Evolutionary conservation across 2,113 vertebrate species (phyloP).

Genomic region (Neotoma lepida): DNA sequence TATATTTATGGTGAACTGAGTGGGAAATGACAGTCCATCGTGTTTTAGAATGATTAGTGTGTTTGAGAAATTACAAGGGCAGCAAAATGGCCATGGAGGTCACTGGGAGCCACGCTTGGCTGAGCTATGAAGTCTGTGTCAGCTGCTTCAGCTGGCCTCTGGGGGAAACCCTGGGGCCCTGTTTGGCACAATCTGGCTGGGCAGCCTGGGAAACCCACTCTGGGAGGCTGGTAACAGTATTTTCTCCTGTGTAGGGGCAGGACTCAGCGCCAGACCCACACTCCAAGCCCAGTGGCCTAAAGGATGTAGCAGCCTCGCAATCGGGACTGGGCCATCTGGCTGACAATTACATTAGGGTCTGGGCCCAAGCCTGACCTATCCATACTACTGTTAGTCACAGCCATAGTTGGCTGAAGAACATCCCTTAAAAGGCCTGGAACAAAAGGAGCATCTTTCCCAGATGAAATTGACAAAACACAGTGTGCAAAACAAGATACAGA

Average conservation of each 20-base stretch:
- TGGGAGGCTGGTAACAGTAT: neutral
- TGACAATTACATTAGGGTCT: slow-evolving; percentile 20
- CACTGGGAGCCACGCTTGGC: neutral
- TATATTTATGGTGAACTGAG: neutral
- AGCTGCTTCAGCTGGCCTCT: neutral
- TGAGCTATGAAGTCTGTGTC: neutral
- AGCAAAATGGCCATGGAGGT: neutral
- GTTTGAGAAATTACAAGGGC: slow-evolving; percentile 9
- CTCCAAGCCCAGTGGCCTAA: neutral
- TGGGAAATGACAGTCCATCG: neutral
- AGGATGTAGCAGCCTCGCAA: neutral
- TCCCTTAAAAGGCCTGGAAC: slow-evolving; percentile 69
- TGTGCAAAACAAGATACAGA: slow-evolving; percentile 31
- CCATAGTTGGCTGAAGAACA: slow-evolving; percentile 19
- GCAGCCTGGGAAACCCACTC: neutral
- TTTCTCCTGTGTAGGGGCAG: no score
- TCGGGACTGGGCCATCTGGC: neutral
- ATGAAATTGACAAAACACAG: slow-evolving; percentile 51
- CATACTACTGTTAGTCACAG: slow-evolving; percentile 63
- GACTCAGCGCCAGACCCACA: neutral
- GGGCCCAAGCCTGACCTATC: slow-evolving; percentile 40
- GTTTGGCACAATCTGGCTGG: neutral
- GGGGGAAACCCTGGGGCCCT: neutral
- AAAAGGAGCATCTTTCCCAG: slow-evolving; percentile 65
- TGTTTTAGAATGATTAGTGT: neutral